Evolutionary conservation across 2,113 vertebrate species (phyloP).

Genomic region (Poecilia latipinna): DNA sequence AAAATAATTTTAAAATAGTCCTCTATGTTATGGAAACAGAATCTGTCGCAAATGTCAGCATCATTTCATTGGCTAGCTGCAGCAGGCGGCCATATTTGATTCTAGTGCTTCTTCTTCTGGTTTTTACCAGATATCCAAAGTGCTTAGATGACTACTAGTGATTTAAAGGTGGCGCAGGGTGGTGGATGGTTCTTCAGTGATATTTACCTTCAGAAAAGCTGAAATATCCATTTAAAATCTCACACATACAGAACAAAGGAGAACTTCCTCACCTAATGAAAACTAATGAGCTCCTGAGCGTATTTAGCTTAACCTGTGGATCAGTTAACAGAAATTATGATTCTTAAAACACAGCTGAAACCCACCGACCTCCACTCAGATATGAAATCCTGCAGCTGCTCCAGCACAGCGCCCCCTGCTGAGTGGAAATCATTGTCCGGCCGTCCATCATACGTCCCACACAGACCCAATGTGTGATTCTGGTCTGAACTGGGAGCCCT

Average conservation of each 20-base stretch:
- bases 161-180: not conserved
- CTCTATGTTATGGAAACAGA: too few relatives aligned
- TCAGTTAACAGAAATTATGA: not conserved
- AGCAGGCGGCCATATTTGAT: too few relatives aligned
- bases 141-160: too few relatives aligned
- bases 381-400: constrained; percentile 79
- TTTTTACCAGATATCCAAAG: too few relatives aligned
- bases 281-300: not conserved
- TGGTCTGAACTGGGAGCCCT: constrained; percentile 85
- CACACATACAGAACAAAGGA: not conserved
- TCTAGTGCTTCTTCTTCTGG: too few relatives aligned
- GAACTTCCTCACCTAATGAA: not conserved
- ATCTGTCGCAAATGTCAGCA: too few relatives aligned
- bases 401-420: constrained; percentile 65
- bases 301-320: not conserved
- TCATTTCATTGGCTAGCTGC: too few relatives aligned
- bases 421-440: constrained; percentile 87
- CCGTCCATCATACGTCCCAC: constrained; percentile 88
- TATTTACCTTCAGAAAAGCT: not conserved
- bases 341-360: not conserved
- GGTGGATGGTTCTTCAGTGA: not conserved
- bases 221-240: not conserved
- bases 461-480: constrained; percentile 86
- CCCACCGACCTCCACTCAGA: constrained; percentile 87
- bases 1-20: too few relatives aligned